Percentiles rank a stretch among this genome's conserved stretches.
These are phyloP conservation scores for Caenorhabditis angaria DNA, from an alignment of 2,888 invertebrate genomes.

Conservation along the genomic window DNA sequence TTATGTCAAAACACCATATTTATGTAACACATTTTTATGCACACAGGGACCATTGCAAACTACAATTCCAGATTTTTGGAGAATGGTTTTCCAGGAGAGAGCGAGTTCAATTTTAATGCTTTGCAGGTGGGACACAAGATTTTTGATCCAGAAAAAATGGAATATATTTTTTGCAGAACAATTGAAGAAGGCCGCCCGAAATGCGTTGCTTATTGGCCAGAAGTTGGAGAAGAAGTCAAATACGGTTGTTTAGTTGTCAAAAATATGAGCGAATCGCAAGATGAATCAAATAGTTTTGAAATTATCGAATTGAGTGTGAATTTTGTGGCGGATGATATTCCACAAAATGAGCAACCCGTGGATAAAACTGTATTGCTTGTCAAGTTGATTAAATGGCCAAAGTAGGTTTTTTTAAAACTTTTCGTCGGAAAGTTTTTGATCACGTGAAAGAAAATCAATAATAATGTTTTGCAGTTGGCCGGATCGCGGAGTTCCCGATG, in stretches of 20 bases:
- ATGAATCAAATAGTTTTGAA: slow-evolving; percentile 41
- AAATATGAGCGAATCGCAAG: slow-evolving; percentile 40
- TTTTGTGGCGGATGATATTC: slow-evolving; percentile 19
- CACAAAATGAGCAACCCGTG: slow-evolving; percentile 20
- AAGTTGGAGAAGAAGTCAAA: slow-evolving; percentile 30
- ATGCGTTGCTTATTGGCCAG: slow-evolving; percentile 56
- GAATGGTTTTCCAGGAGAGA: slow-evolving; percentile 95
- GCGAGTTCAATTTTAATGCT: slow-evolving; percentile 52
- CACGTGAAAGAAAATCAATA: slow-evolving; percentile 4
- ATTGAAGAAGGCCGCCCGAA: slow-evolving; percentile 56
- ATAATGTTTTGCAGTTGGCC: slow-evolving; percentile 50
- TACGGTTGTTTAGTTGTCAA: slow-evolving; percentile 36
- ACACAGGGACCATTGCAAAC: slow-evolving; percentile 83
- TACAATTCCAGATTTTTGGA: slow-evolving; percentile 93
- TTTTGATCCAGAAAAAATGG: not conserved
- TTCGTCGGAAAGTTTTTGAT: not conserved
- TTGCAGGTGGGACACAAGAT: too few species aligned
- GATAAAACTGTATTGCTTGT: slow-evolving; percentile 38
- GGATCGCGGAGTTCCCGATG: slow-evolving; percentile 55
- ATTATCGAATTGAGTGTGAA: slow-evolving; percentile 29
- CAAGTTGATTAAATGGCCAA: slow-evolving; percentile 51
- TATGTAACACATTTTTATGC: slow-evolving; percentile 49
- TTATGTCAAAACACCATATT: slow-evolving; percentile 39
- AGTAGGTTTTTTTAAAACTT: slow-evolving; percentile 25
- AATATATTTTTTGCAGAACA: slow-evolving; percentile 32